Percentiles rank a stretch among this genome's conserved stretches.
Conservation (phyloP, 2,797 vertebrate genomes). For the Xerus rutilus region DNA sequence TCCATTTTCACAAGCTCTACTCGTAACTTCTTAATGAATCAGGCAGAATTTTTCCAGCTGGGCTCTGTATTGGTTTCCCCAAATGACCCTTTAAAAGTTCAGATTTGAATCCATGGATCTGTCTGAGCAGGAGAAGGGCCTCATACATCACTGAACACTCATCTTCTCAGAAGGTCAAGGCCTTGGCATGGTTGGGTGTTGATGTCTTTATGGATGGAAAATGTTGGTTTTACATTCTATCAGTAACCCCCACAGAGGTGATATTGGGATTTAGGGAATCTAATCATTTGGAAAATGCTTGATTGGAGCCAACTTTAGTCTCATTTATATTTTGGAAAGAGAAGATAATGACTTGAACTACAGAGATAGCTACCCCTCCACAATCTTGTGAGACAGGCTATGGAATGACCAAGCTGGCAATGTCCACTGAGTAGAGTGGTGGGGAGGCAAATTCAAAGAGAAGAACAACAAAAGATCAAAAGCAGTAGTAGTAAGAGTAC, state of each 20-base stretch:
- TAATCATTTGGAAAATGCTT: conserved; percentile 75
- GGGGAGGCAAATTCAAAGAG: conserved; percentile 6
- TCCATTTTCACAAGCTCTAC: conserved; percentile 54
- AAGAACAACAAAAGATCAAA: not conserved
- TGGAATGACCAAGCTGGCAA: not conserved
- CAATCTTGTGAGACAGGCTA: conserved; percentile 27
- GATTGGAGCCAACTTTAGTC: conserved; percentile 69
- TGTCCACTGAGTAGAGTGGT: not conserved
- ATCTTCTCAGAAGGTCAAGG: conserved; percentile 80
- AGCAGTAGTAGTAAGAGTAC: conserved; percentile 14
- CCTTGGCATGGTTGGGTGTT: conserved; percentile 83
- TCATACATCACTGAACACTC: conserved; percentile 82
- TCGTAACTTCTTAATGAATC: conserved; percentile 75
- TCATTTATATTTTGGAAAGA: conserved; percentile 72
- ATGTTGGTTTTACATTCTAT: conserved; percentile 79
- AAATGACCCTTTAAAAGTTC: conserved; percentile 78
- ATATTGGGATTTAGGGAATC: conserved; percentile 83
- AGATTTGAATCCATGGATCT: conserved; percentile 81
- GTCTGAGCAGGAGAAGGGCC: conserved; percentile 65
- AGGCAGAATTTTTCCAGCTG: conserved; percentile 74
- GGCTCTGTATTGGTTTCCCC: conserved; percentile 76
- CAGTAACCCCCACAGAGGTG: conserved; percentile 79
- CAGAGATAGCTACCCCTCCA: conserved; percentile 45
- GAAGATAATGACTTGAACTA: conserved; percentile 59
- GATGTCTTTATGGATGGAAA: conserved; percentile 86